Base-by-base conservation (phyloP, 2,888 invertebrate species). In the Eupithecia insigniata region DNA sequence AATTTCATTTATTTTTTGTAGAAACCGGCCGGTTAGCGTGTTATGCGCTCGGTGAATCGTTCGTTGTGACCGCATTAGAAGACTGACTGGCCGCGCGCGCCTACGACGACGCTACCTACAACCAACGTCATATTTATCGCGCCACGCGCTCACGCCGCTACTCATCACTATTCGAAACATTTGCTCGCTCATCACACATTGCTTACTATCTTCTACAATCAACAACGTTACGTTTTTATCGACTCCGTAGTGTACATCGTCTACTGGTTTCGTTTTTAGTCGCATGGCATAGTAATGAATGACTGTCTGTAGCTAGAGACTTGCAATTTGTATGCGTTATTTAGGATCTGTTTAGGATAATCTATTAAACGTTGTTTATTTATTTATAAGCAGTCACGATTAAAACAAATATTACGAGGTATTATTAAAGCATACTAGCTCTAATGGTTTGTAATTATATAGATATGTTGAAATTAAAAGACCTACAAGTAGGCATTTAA, bases 111-210 rank as follows among this genome's bases (percentile, higher is more conserved):
- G 83, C 81, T 68, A 51, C 55, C 26, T 36, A 36, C 64, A n/a
- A 36, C 34, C 1, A 7, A 90, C 89, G 89, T 90, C 89, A 91
- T 83, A 82, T 84, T 85, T 85, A 89, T 88, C 88, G 85, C 85
- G 81, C 87, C 84, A 88, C 85, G 90, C 90, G 90, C 87, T 77
- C 87, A 91, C 91, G 89, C 89, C 80, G 87, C n/a, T 10, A 74
- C 75, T 66, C 67, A 74, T 46, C 68, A 36, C 22, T 26, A 26
- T 58, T 39, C 74, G 69, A 62, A 18, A 32, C 39, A n/a, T 26
- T 66, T 46, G 60, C 67, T 55, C n/a, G 60, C 28, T 71, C 70
- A 55, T 34, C 5, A 66, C 72, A 71, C 76, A 76, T 76, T 75
- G 66, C 79, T 65, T 22, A 55, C 65, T 62, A 68, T 64, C 34